Base-by-base conservation (phyloP, 2,797 vertebrate species). In the Lepidocolaptes lacrymiger region DNA sequence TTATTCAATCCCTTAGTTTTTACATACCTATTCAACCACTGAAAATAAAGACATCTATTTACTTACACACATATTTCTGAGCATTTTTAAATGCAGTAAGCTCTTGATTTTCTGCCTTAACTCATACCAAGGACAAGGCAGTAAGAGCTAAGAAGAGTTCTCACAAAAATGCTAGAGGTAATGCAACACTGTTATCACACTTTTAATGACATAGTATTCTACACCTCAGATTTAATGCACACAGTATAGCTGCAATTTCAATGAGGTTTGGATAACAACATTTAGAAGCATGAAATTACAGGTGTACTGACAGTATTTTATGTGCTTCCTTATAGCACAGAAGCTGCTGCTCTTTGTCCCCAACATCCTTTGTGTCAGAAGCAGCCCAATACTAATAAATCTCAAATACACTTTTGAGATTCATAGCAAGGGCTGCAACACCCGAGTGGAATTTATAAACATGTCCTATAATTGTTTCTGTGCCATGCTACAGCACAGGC, bases 361-460 rank as follows among this genome's bases (percentile, higher is more conserved):
- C 54, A 69, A 55, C 82, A 83, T 91, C 85, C 77, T 94, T 91
- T 94, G 83, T 95, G 88, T 83, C 89, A 85, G 84, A 88, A 95
- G 79, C 79, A 88, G 77, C 37, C 23, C 44, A 26, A 73, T 37
- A 44, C 73, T 92, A 91, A 95, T 96, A 96, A 92, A 96, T 96
- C 93, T 88, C 51, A 5, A 87, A 71, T 72, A 95, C 51, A 55
- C 41, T 91, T 91, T 96, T 93, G 82, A 95, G 84, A 94, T 96
- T 95, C 93, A 74, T 22, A 95, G 76, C 91, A 81, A 72, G 66
- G 58, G 54, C 88, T 83, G 67, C 76, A 69, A 67, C 94, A 91
- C 73, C 24, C 1, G 1, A 28, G 32, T 72, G 43, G 59, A 83
- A 94, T 94, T 88, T 76, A 89, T 75, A 95, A 91, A 41, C 9